Evolutionary conservation across 2,888 invertebrate genomes (phyloP).

Genomic region (Hofmannophila pseudospretella): DNA sequence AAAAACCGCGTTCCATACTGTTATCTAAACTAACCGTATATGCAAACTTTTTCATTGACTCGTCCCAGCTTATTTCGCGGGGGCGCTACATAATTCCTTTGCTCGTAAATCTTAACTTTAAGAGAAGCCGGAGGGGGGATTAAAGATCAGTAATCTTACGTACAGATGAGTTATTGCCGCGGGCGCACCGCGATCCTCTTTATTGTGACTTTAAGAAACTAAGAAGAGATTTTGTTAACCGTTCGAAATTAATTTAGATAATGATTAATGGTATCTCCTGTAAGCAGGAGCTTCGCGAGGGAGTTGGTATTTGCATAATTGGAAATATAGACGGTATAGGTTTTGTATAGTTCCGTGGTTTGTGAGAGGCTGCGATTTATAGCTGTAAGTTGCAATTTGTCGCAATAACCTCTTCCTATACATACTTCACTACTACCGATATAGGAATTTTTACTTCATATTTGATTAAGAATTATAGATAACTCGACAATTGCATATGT

Average conservation of each 20-base stretch:
- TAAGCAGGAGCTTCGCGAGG: slow-evolving; percentile 41
- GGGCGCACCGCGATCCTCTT: slow-evolving; percentile 62
- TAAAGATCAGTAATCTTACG: slow-evolving; percentile 87
- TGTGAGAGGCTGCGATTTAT: slow-evolving; percentile 14
- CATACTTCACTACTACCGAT: too few relatives aligned
- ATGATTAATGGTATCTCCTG: slow-evolving; percentile 71
- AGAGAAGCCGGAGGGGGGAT: slow-evolving; percentile 82
- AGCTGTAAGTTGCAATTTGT: background rate
- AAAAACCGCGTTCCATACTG: too few relatives aligned
- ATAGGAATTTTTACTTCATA: too few relatives aligned
- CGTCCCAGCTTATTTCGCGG: slow-evolving; percentile 49
- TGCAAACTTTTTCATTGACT: slow-evolving; percentile 69
- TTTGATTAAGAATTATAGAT: too few relatives aligned
- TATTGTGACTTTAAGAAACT: slow-evolving; percentile 79
- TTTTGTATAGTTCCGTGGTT: slow-evolving; percentile 25
- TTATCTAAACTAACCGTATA: slow-evolving; percentile 13
- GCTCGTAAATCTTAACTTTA: slow-evolving; percentile 86
- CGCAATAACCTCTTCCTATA: too few relatives aligned
- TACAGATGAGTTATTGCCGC: slow-evolving; percentile 82
- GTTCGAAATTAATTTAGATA: slow-evolving; percentile 78
- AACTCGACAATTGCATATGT: too few relatives aligned
- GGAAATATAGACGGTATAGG: slow-evolving; percentile 29
- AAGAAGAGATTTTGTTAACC: slow-evolving; percentile 74
- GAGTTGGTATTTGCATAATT: slow-evolving; percentile 67
- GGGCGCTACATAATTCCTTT: slow-evolving; percentile 82